Conservation (phyloP, 2,113 vertebrate genomes). For the Mirza zaza region DNA sequence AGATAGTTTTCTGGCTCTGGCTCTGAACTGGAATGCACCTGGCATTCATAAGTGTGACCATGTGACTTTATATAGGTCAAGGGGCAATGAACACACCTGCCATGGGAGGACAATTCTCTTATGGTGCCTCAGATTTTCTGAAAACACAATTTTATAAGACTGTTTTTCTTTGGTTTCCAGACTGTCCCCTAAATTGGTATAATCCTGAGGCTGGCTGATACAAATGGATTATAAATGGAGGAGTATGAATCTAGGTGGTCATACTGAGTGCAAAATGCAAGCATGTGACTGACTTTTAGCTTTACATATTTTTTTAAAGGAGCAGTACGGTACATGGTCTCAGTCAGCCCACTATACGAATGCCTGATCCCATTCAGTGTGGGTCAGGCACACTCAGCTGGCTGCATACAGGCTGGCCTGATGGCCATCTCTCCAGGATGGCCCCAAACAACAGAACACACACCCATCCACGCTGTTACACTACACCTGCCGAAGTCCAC, state of each 20-base stretch:
- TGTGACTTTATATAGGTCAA: not conserved
- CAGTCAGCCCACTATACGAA: not conserved
- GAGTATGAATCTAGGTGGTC: not conserved
- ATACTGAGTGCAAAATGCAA: not conserved
- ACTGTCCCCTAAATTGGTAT: not conserved
- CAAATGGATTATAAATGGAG: not conserved
- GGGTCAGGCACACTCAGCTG: not conserved
- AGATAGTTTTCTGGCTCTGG: not conserved
- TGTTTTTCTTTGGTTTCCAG: not conserved
- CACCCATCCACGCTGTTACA: not conserved
- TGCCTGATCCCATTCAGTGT: not conserved
- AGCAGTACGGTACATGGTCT: accelerated
- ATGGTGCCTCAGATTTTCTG: not conserved
- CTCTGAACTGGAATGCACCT: not conserved
- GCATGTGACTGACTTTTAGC: not conserved
- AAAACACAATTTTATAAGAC: not conserved
- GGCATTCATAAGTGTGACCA: accelerated
- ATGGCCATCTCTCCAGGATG: not conserved
- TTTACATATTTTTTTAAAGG: not conserved
- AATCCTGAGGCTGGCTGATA: not conserved
- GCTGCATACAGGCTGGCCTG: not conserved
- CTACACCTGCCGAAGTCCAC: not conserved
- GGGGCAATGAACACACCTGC: not conserved
- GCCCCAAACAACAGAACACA: not conserved
- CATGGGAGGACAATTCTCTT: not conserved